Base-by-base conservation (phyloP, 2,797 vertebrate genomes). In the Taeniopygia guttata region DNA sequence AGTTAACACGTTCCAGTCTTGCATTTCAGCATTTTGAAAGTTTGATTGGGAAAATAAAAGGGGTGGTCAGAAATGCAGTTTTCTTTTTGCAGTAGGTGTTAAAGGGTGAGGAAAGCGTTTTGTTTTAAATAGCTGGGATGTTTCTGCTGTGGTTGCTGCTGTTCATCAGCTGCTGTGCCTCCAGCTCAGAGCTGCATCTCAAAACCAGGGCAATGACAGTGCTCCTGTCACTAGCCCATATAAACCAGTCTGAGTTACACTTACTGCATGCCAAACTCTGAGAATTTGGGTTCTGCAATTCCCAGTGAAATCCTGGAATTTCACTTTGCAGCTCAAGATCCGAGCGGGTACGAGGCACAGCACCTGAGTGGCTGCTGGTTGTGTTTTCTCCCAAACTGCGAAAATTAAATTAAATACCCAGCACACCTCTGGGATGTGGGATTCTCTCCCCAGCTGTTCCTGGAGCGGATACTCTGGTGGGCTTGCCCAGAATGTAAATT, bases 1-100 rank as follows among this genome's bases (percentile, higher is more conserved):
- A 96, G 94, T 96, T 94, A 97, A 95, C 95, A 58, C n/a, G 82
- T 95, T 96, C 95, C 93, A 93, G 90, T 92, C 94, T 94, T 95
- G 72, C 64, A 8, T 92, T 92, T 96, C 85, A 95, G 54, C 90
- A 56, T 94, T 83, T 70, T 82, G 89, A 40, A 92, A 95, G 69
- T 90, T 90, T 94, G 93, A 93, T 38, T 48, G 89, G 69, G 76
- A 82, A 83, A 92, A 93, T 74, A 58, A 91, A 93, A 13, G 42
- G 34, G 42, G 34, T 58, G 91, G 79, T 75, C 81, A 95, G 70
- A 80, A 87, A 70, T 54, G 34, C 20, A 72, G 69, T 90, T 96
- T 92, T 73, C 7, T 72, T 93, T 92, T 82, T 83, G 64, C 49
- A 55, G 14, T 54, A 60, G 55, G 74, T 49, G 68, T 82, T 72